These are phyloP conservation scores for Parnassius smintheus DNA, from an alignment of 2,888 invertebrate species.

Conservation along the genomic window DNA sequence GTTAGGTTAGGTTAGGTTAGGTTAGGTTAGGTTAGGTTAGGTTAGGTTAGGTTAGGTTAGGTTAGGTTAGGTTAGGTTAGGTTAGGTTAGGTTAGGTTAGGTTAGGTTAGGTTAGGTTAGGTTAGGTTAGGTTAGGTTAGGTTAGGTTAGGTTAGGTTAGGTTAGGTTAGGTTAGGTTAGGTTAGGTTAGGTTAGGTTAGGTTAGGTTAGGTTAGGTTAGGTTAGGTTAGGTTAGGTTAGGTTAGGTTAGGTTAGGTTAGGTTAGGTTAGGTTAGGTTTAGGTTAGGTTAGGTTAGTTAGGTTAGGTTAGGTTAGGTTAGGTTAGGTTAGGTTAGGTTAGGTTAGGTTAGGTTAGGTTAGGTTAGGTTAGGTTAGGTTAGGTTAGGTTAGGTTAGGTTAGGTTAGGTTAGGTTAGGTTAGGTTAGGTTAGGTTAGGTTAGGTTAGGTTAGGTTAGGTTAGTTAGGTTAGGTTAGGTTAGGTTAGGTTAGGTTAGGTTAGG, in stretches of 20 bases:
- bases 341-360: conserved; percentile 6
- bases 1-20: conserved; percentile 13
- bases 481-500: conserved; percentile 7
- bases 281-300: no score
- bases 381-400: conserved; percentile 6
- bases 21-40: conserved; percentile 29
- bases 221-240: conserved; percentile 6
- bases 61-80: conserved; percentile 24
- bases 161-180: conserved; percentile 3
- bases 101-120: conserved; percentile 6
- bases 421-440: conserved; percentile 5
- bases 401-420: conserved; percentile 5
- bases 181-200: conserved; percentile 2
- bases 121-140: conserved; percentile 5
- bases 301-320: conserved; percentile 2
- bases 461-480: conserved; percentile 14
- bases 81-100: conserved; percentile 11
- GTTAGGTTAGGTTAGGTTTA: conserved; percentile 6
- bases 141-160: conserved; percentile 5
- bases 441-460: conserved; percentile 6
- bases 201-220: conserved; percentile 5
- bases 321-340: conserved; percentile 3
- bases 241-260: conserved; percentile 6
- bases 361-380: conserved; percentile 5
- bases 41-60: conserved; percentile 27